Conservation (phyloP, 2,113 vertebrate genomes). For the Otis tarda region DNA sequence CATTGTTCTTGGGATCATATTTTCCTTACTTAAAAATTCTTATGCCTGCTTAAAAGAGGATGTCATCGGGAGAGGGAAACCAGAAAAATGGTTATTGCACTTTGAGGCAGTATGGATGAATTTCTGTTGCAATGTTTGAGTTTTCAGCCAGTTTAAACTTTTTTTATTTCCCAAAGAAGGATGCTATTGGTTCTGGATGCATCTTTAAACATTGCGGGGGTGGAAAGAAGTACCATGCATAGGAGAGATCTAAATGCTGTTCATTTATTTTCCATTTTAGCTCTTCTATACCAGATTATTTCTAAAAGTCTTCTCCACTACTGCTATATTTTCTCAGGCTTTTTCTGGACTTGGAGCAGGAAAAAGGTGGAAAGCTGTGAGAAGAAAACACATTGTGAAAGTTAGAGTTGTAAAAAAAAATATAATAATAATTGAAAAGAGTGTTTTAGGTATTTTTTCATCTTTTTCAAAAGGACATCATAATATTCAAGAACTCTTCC, state of each 20-base stretch:
- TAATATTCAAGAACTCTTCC: not conserved
- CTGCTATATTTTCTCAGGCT: not conserved
- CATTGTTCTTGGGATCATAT: not conserved
- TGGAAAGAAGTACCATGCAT: not conserved
- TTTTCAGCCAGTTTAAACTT: not conserved
- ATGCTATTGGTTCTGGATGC: not conserved
- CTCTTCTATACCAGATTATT: not conserved
- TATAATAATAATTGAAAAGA: not conserved
- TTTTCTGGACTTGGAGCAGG: not conserved
- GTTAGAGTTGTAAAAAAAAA: not conserved
- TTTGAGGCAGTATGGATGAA: not conserved
- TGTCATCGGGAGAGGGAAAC: not conserved
- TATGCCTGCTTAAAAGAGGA: not conserved
- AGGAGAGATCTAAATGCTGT: not conserved
- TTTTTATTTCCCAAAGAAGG: not conserved
- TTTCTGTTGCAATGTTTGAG: not conserved
- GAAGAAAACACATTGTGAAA: not conserved
- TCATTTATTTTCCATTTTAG: not conserved
- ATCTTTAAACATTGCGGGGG: not conserved
- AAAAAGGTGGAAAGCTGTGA: not conserved
- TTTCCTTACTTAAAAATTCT: not conserved
- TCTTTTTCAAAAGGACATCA: not conserved
- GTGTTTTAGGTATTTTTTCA: not conserved
- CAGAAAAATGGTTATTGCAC: not conserved
- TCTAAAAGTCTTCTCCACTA: not conserved